Evolutionary conservation across 2,113 vertebrate species (phyloP).

Genomic region (Sander lucioperca): DNA sequence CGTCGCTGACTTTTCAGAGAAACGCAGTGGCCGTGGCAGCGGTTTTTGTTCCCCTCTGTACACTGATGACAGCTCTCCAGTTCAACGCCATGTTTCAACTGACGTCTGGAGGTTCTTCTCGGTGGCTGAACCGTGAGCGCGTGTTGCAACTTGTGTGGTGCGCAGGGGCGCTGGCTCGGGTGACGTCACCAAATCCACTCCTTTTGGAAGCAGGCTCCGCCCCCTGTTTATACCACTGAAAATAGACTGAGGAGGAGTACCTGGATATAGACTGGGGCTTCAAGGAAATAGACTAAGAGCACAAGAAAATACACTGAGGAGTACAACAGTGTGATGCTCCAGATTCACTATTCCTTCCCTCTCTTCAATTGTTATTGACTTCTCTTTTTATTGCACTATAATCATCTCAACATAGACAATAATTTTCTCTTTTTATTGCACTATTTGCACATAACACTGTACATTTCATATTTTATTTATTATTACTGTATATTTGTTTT

Average conservation of each 20-base stretch:
- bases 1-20: background rate
- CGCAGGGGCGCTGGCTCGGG: conserved; percentile 81
- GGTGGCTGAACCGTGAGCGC: conserved; percentile 16
- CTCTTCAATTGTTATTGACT: too few relatives aligned
- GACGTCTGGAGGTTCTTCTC: conserved; percentile 32
- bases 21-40: background rate
- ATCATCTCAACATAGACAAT: too few relatives aligned
- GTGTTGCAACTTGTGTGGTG: conserved; percentile 50
- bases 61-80: conserved; percentile 24
- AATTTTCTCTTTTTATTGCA: too few relatives aligned
- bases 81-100: conserved; percentile 69
- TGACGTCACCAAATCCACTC: conserved; percentile 74
- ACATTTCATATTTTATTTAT: too few relatives aligned
- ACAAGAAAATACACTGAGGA: conserved; percentile 32
- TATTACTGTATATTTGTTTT: too few relatives aligned
- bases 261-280: too few relatives aligned
- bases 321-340: background rate
- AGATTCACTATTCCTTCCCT: background rate
- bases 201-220: conserved; percentile 54
- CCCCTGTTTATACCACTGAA: conserved; percentile 38
- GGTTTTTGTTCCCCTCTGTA: conserved; percentile 26
- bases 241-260: conserved; percentile 26
- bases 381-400: too few relatives aligned
- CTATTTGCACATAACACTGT: too few relatives aligned
- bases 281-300: conserved; percentile 38